Evolutionary conservation across 2,888 invertebrate species (phyloP), one percentile per base, ranked within the genome.

Genomic region (Mythimna impura): DNA sequence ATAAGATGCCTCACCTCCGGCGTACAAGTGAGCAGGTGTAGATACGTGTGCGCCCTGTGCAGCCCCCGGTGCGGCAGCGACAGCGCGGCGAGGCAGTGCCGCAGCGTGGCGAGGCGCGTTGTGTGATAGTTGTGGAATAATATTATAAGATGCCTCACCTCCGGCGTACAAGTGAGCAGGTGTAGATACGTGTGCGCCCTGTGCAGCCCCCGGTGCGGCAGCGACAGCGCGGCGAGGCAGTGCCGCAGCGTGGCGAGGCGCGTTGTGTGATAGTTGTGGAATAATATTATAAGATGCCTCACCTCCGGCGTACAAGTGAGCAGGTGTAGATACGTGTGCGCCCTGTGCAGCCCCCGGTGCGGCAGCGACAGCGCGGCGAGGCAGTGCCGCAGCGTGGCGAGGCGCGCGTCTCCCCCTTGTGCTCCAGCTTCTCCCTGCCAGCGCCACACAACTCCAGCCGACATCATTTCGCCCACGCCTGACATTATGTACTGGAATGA

Each of bases 131-230:
- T 30, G 30, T 30, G 30, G 30, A 30, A 30, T 30, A 30, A 3
- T 30, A 30, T 30, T 30, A 3, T 30, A 30, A 30, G 30, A 30
- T 30, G 3, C 2, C 17, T 52, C 92, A 98, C 98, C 95, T 99
- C 98, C 0, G 98, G 98, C 34, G 97, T 97, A 88, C 97, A 97
- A 84, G 98, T 98, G 76, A 99, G 97, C 83, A 99, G 96, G 87
- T 99, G 98, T 89, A 98, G 98, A 94, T 99, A 99, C 84, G 97
- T 97, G 87, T 98, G 97, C 0, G 99, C 99, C 89, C 98, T 97
- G 93, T 99, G 99, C 86, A 99, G 96, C 0, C 95, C 94, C 72
- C 88, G 89, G 88, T 93, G 94, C 72, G 96, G 95, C 86, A 94
- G 90, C 67, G 88, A 84, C 66, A 96, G 93, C 78, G 96, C 95